Evolutionary conservation across 2,888 invertebrate species (phyloP), one percentile per base, ranked within the genome.

Genomic region (Ctenicera cuprea): DNA sequence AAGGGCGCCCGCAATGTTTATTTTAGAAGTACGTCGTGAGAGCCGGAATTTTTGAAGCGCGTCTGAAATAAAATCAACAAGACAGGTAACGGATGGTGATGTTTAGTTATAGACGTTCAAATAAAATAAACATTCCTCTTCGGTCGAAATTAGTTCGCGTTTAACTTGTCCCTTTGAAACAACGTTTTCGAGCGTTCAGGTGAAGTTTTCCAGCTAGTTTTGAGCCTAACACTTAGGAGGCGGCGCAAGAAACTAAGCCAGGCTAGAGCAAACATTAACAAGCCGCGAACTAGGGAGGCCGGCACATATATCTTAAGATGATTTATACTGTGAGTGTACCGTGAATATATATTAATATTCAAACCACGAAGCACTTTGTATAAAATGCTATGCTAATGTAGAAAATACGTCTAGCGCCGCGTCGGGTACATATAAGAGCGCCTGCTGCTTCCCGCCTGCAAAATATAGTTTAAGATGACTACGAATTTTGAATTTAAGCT

Each of bases 351-450:
- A 83, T 84, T 84, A 84, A 84, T 83, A 84, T 84, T 83, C 83
- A 82, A 82, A 82, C 82, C 83, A 82, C 83, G 83, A 76, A 82
- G 80, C 82, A 80, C 82, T 83, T 82, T 82, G 81, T 81, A 83
- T 83, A 82, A 83, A 84, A 84, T 82, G 82, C 82, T 82, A 83
- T 83, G 84, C 83, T 84, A 83, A 83, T 83, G 82, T 78, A 76
- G 81, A 80, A 80, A 82, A 82, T 81, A 84, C 81, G 80, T 80
- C 77, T 75, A 77, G 54, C 64, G 66, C 69, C 48, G 61, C 65
- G 41, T 45, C 59, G 75, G 62, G 76, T 74, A 71, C 72, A 48
- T n/a, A n/a, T 61, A 48, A 52, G 73, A 75, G 73, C 67, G 78
- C 76, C 50, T 48, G 64, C 74, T 64, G 45, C 64, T 64, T 61